phyloP scores from a whole-genome alignment of 2,888 invertebrate species.

The Cantharis flavilabris region DNA sequence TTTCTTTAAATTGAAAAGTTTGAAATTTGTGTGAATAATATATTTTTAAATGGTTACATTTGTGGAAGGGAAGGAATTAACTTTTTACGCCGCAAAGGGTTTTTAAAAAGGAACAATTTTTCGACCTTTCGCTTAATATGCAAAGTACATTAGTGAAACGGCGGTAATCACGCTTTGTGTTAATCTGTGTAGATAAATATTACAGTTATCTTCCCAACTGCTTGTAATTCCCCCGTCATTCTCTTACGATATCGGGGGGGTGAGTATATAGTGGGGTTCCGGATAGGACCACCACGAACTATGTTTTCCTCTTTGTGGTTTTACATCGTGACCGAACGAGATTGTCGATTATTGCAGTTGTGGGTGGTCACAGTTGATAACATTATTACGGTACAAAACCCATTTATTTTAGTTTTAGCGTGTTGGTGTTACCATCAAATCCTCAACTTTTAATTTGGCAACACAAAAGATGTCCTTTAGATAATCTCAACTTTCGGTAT shows the following conservation, averaged over 20 bases:
- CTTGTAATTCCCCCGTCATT: slow-evolving; percentile 13
- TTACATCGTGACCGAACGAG: slow-evolving; percentile 19
- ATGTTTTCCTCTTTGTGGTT: slow-evolving; percentile 23
- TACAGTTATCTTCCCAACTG: slow-evolving; percentile 7
- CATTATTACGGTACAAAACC: slow-evolving; percentile 22
- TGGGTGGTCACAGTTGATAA: slow-evolving; percentile 29
- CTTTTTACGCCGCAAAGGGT: not conserved
- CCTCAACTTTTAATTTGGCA: not conserved
- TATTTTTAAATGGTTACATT: not conserved
- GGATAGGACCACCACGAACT: slow-evolving; percentile 21
- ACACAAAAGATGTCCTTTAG: not conserved
- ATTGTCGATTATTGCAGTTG: slow-evolving; percentile 27
- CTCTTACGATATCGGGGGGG: not conserved
- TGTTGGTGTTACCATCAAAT: not conserved
- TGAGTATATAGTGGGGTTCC: slow-evolving; percentile 6
- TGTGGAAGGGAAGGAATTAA: not conserved
- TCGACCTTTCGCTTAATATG: not conserved
- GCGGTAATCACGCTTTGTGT: not conserved
- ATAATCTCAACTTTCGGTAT: not conserved
- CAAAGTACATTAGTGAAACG: not conserved
- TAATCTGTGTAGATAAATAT: slow-evolving; percentile 4
- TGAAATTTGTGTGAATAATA: not conserved
- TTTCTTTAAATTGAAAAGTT: not conserved
- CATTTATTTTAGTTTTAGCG: slow-evolving; percentile 14
- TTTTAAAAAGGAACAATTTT: not conserved